Base-by-base conservation (phyloP, 2,113 vertebrate species). In the Bolborhynchus lineola region DNA sequence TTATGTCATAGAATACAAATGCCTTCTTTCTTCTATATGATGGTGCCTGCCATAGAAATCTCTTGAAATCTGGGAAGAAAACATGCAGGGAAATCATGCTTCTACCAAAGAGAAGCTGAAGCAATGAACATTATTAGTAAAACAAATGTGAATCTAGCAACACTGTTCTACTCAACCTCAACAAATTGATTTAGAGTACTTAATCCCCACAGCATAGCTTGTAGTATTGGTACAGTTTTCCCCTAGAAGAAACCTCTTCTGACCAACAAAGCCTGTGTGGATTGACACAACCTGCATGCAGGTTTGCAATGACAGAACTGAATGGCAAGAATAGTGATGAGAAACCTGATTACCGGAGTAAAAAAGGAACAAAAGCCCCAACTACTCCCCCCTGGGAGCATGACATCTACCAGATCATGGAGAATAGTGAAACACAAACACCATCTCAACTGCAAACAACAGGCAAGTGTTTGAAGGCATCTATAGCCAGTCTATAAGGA, bases 241-340 rank as follows among this genome's bases (percentile, higher is more conserved):
- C 55, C 55, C 16, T 3, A 7, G 20, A 44, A 44, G 16, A 49
- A 42, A 44, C 14, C 29, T 41, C 57, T 26, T 33, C 13, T 7
- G 47, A 60, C 11, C 41, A 46, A 13, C 31, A 44, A 31, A 84
- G 70, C 63, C 19, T 21, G 46, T 2, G n/a, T 5, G 25, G 69
- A 55, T 1, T 15, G 72, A n/a, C 72, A 60, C 44, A 3, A 25
- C 1, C 2, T 19, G 23, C 1, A 1, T 4, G 9, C 5, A 55
- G 23, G 60, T 37, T 10, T 37, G 60, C 28, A 50, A 41, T 0
- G 3, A 29, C 23, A 9, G 28, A 28, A 39, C 5, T 2, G 12
- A 82, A 46, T 2, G 29, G 23, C 25, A 82, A 62, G 55, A 47
- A 35, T 4, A 50, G 23, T 1, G 13, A 70, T 11, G 20, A 75